Percentiles rank a stretch among this genome's conserved stretches.
These are phyloP conservation scores for Pipistrellus pipistrellus DNA, from an alignment of 2,797 vertebrate genomes.

Conservation along the genomic window DNA sequence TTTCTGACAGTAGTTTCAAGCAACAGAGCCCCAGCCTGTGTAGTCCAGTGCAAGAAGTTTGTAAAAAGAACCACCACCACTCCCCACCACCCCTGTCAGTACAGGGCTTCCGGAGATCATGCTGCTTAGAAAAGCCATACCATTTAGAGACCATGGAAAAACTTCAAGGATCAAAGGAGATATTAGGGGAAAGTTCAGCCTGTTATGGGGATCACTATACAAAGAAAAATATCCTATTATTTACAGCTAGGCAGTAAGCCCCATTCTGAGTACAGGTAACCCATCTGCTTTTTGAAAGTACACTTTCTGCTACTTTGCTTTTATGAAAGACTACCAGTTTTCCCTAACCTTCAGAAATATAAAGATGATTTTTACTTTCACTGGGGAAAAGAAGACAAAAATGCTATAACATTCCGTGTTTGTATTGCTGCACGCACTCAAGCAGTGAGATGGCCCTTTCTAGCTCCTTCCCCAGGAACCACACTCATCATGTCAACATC, in stretches of 20 bases:
- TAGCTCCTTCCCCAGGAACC: neutral
- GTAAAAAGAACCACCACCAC: neutral
- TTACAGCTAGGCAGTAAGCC: neutral
- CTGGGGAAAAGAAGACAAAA: neutral
- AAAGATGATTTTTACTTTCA: neutral
- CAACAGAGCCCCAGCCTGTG: neutral
- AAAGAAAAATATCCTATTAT: neutral
- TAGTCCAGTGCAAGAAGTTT: neutral
- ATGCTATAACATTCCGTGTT: neutral
- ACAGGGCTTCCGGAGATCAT: neutral
- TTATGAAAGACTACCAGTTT: neutral
- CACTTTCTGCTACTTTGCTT: neutral
- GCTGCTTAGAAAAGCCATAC: constrained; percentile 2
- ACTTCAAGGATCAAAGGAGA: neutral
- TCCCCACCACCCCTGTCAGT: too few relatives aligned
- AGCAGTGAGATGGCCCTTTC: neutral
- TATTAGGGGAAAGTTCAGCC: neutral
- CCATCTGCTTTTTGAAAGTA: neutral
- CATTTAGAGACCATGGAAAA: neutral
- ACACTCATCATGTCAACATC: neutral
- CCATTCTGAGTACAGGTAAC: neutral
- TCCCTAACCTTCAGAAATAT: neutral
- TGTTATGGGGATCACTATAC: neutral
- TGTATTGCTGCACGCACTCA: neutral
- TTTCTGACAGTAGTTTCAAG: neutral